A percentile compares a stretch with the other conserved stretches of the same genome.
Evolutionary conservation across 1,140 invertebrate genomes (phyloP).

Genomic region (Stegodyphus mimosarum): DNA sequence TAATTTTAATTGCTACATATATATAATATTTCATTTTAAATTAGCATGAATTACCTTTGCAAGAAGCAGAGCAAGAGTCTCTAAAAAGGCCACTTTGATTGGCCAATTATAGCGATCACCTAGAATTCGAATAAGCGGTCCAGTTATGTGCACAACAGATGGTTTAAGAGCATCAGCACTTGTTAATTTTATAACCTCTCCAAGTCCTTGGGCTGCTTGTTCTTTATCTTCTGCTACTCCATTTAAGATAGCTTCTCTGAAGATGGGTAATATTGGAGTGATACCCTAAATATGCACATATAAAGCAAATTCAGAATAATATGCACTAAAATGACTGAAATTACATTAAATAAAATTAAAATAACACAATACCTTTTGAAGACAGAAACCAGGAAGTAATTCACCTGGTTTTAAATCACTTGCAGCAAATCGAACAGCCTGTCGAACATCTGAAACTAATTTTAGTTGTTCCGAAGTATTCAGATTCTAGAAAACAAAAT

Average conservation of each 20-base stretch:
- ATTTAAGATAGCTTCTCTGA: conserved; percentile 95
- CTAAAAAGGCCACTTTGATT: conserved; percentile 95
- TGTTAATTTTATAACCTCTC: conserved; percentile 90
- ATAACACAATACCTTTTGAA: conserved; percentile 77
- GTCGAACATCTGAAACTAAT: conserved; percentile 88
- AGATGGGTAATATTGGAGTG: conserved; percentile 91
- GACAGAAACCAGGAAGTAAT: conserved; percentile 91
- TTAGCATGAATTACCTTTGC: conserved; percentile 75
- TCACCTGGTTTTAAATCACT: conserved; percentile 85
- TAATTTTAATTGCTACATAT: no score
- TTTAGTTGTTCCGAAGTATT: conserved; percentile 83
- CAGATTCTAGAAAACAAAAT: conserved; percentile 73
- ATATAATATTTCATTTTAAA: neutral
- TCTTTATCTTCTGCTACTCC: conserved; percentile 95
- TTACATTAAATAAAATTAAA: neutral
- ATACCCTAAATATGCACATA: conserved; percentile 76
- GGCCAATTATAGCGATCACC: conserved; percentile 93
- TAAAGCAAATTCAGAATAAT: neutral
- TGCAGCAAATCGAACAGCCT: conserved; percentile 89
- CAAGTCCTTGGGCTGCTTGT: conserved; percentile 90
- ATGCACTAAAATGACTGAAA: neutral
- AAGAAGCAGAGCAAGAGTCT: conserved; percentile 91
- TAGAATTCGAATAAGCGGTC: conserved; percentile 95
- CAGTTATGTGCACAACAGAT: conserved; percentile 96
- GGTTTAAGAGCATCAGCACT: conserved; percentile 87